Base-by-base conservation (phyloP, 2,113 vertebrate genomes). In the Caranx ignobilis region DNA sequence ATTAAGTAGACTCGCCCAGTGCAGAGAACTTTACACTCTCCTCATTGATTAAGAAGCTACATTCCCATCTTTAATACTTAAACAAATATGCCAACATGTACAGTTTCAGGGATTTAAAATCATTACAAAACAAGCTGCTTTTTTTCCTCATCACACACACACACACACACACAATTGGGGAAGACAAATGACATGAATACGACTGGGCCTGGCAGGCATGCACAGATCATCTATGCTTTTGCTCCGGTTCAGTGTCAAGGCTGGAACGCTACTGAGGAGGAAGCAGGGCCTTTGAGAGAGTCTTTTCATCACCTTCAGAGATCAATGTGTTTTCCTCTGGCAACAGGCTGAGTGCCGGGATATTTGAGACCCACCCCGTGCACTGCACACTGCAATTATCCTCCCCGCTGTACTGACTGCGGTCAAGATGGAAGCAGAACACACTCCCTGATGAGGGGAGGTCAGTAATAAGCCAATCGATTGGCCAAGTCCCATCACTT, bases 241-340 rank as follows among this genome's bases (percentile, higher is more conserved):
- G 73, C 82, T 82, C 54, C 10, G 66, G 81, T 86, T 87, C 82
- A 83, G 74, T 47, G 84, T 90, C 71, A 43, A 75, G 82, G 66
- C 87, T 83, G 78, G 77, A 82, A 73, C 61, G 21, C 77, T 91
- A 78, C 82, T 68, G 52, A 85, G 86, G 86, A 89, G 83, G 83
- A 92, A 81, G 74, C 60, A 32, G 74, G 79, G 72, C 82, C 87
- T 91, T 87, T 57, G 81, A 91, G 89, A 91, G 89, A 84, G 87
- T 9, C 84, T 88, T 95, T 93, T 94, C 94, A 93, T 89, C 92
- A 93, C 93, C 93, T 94, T 86, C 74, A 43, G 86, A 94, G 92
- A 93, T 92, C 91, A 93, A 89, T 93, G 90, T 87, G 81, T 82
- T 93, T 90, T 93, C 83, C 78, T 91, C 88, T 93, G 91, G 92